phyloP scores from a whole-genome alignment of 2,888 invertebrate species.

The Ornithoptera priamus region DNA sequence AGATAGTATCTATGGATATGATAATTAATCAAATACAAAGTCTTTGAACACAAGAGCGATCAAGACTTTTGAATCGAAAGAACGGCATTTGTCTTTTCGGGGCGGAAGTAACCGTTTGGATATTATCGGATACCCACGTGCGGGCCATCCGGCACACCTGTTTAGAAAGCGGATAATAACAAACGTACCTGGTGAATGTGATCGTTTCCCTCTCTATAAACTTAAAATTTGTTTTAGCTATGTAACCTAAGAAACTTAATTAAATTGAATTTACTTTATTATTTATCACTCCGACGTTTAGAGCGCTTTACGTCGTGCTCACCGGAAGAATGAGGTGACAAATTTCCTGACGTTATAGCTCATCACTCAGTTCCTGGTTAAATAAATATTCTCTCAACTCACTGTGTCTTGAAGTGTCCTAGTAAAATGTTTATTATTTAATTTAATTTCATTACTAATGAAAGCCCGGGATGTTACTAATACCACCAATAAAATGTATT shows the following conservation, averaged over 20 bases:
- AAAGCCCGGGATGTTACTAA: too few relatives aligned
- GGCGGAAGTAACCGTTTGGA: conserved; percentile 41
- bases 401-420: too few relatives aligned
- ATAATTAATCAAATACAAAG: conserved; percentile 17
- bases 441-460: too few relatives aligned
- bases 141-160: conserved; percentile 47
- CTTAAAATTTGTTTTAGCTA: background rate
- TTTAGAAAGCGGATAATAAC: conserved; percentile 34
- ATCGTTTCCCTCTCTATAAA: conserved; percentile 10
- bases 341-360: too few relatives aligned
- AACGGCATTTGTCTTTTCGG: conserved; percentile 19
- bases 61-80: conserved; percentile 12
- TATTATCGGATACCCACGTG: conserved; percentile 39
- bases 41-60: conserved; percentile 10
- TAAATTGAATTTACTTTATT: background rate
- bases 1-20: background rate
- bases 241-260: background rate
- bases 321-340: too few relatives aligned
- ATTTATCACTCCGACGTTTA: background rate
- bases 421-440: too few relatives aligned
- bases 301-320: too few relatives aligned
- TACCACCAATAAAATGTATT: too few relatives aligned
- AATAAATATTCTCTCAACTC: too few relatives aligned
- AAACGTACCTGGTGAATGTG: conserved; percentile 38
- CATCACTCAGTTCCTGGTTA: too few relatives aligned